These are phyloP conservation scores for Diadophis punctatus DNA, from an alignment of 2,113 vertebrate species.

Conservation along the genomic window DNA sequence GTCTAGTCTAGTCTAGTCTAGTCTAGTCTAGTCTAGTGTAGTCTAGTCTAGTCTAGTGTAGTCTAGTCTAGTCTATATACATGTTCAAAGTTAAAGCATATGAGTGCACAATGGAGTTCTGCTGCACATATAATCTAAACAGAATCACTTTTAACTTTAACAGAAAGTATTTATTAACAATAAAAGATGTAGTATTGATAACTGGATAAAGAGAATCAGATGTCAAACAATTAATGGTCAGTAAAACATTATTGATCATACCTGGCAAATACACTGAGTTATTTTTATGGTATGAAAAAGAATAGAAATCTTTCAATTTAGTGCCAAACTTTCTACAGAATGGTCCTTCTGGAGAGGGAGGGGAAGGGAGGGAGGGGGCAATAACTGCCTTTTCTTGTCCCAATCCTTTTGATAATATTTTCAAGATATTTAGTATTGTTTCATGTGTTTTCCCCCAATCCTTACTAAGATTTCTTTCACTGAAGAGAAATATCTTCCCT, in stretches of 20 bases:
- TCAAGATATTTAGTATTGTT: not conserved
- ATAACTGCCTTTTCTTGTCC: not conserved
- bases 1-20: too few relatives aligned
- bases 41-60: too few relatives aligned
- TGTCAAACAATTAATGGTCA: not conserved
- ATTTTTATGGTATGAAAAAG: not conserved
- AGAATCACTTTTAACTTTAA: not conserved
- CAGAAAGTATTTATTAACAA: not conserved
- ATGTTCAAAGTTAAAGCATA: not conserved
- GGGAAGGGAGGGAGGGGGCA: not conserved
- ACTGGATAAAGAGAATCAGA: not conserved
- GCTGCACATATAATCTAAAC: not conserved
- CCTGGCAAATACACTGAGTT: not conserved
- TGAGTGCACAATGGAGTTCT: not conserved
- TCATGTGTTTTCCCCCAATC: not conserved
- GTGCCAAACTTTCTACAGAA: not conserved
- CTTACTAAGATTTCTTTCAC: not conserved
- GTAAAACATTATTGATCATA: not conserved
- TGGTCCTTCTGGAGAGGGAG: not conserved
- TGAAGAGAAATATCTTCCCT: not conserved
- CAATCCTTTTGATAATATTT: not conserved
- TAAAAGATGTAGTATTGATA: not conserved
- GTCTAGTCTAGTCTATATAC: too few relatives aligned
- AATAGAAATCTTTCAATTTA: not conserved
- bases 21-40: too few relatives aligned